A percentile compares a stretch with the other conserved stretches of the same genome.
Conservation (phyloP, 1,140 invertebrate genomes). For the Globodera rostochiensis region DNA sequence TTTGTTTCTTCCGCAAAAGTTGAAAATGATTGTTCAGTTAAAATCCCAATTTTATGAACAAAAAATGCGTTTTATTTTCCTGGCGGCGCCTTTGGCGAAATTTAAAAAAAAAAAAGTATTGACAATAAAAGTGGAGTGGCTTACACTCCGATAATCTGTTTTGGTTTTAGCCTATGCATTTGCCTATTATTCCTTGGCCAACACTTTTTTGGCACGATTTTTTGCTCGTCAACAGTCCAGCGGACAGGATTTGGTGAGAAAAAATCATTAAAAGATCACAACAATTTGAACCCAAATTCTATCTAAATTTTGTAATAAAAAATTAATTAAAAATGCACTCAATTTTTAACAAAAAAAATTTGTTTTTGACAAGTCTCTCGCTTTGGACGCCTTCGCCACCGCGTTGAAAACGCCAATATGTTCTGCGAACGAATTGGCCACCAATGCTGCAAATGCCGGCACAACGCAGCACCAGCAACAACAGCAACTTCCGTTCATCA, state of each 20-base stretch:
- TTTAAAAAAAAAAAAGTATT: too few relatives aligned
- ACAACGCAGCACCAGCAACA: slow-evolving; percentile 7
- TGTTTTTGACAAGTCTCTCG: neutral
- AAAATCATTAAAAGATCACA: too few relatives aligned
- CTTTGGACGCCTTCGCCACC: slow-evolving; percentile 25
- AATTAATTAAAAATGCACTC: too few relatives aligned
- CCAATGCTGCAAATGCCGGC: neutral
- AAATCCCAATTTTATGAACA: too few relatives aligned
- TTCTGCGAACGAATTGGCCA: neutral
- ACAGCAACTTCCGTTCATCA: neutral
- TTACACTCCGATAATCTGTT: neutral
- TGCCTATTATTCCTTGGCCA: slow-evolving; percentile 40
- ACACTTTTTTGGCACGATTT: slow-evolving; percentile 34
- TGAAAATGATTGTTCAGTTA: too few relatives aligned
- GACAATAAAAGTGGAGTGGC: too few relatives aligned
- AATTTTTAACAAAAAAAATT: neutral
- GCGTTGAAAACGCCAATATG: neutral
- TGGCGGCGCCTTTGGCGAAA: too few relatives aligned
- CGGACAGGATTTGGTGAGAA: slow-evolving; percentile 37
- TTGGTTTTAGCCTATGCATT: slow-evolving; percentile 26
- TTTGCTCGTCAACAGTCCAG: slow-evolving; percentile 25
- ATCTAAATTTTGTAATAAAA: neutral
- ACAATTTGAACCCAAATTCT: too few relatives aligned
- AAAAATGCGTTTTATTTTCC: too few relatives aligned
- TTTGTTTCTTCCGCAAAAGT: too few relatives aligned